Base-by-base conservation (phyloP, 2,888 invertebrate species). In the Trissolcus brochymenae region DNA sequence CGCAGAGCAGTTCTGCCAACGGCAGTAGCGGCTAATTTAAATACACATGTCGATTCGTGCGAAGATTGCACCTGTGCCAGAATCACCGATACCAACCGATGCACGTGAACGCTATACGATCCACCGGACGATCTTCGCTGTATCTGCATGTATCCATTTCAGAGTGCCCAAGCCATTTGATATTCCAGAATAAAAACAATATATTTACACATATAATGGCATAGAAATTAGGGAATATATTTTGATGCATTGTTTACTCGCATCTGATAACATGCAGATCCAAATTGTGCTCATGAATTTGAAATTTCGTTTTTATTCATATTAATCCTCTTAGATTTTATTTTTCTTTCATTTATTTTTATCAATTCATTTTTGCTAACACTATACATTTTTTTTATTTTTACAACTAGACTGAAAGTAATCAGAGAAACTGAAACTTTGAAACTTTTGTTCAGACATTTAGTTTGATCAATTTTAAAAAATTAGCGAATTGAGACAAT, bases 31-130 rank as follows among this genome's bases (percentile, higher is more conserved):
- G 84, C 87, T 87, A 87, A 88, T 88, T 88, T 88, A 87, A 88
- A 88, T 88, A 87, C 88, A 87, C 87, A 87, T 87, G 88, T 88
- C 87, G 87, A 87, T 88, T 86, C 85, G 87, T 85, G 87, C 86
- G 82, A 85, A 87, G 88, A 88, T 88, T 88, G 85, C 85, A 84
- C 85, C 85, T 84, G 83, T 85, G 77, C 62, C 76, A 67, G 62
- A 74, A 76, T 77, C 75, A 70, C 66, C 71, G 74, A 74, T 78
- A 71, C 73, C 78, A 70, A 78, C 67, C 71, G 65, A 76, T 74
- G 67, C 62, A 66, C 53, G 66, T 53, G 71, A 67, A 66, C 46
- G 16, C 41, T 54, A 25, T 54, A 65, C 65, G 55, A 60, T 60
- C 43, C 51, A 19, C 50, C 21, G 41, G 29, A 51, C 56, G 64